Evolutionary conservation across 2,113 vertebrate genomes (phyloP).

Genomic region (Sinocyclocheilus anshuiensis): DNA sequence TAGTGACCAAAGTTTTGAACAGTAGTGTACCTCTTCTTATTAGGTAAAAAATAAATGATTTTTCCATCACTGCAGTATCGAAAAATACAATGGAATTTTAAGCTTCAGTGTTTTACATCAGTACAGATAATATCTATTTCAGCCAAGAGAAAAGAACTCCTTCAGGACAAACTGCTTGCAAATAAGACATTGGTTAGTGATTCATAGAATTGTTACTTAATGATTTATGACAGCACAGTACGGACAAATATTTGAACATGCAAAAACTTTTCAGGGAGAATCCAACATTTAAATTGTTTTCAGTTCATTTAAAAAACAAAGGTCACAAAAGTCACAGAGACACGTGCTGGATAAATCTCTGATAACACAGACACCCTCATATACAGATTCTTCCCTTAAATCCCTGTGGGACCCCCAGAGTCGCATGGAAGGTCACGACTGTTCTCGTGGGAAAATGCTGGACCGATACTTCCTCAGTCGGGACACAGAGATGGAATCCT

Average conservation of each 20-base stretch:
- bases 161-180: background rate
- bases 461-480: conserved; percentile 56
- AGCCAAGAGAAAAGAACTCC: background rate
- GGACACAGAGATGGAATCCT: conserved; percentile 52
- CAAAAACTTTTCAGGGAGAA: background rate
- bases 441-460: conserved; percentile 58
- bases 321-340: background rate
- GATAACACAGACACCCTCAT: background rate
- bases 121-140: background rate
- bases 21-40: too few relatives aligned
- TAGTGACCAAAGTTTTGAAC: too few relatives aligned
- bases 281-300: background rate
- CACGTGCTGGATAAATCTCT: background rate
- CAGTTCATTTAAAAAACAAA: background rate
- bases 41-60: background rate
- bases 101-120: background rate
- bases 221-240: background rate
- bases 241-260: background rate
- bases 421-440: conserved; percentile 24
- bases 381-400: background rate
- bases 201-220: background rate
- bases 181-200: background rate
- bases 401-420: conserved; percentile 29
- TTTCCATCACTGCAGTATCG: background rate
- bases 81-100: background rate